phyloP scores from a whole-genome alignment of 1,140 invertebrate species.

The Megalonaias nervosa region DNA sequence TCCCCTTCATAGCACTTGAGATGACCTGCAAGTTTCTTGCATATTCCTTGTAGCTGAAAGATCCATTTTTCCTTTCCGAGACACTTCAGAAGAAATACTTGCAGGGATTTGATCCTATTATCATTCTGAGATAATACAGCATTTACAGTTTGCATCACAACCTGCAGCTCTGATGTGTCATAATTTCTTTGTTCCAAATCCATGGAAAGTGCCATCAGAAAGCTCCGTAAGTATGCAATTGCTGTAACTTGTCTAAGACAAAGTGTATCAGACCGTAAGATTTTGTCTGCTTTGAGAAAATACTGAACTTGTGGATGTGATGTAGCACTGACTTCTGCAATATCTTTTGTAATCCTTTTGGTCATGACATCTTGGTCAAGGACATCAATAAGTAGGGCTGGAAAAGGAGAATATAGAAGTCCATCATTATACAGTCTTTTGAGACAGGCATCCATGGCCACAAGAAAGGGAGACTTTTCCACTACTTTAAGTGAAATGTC shows the following conservation, averaged over 20 bases:
- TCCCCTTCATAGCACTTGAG: background rate
- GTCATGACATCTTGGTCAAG: too few relatives aligned
- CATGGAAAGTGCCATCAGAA: background rate
- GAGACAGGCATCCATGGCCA: too few relatives aligned
- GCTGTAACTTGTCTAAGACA: slow-evolving; percentile 1
- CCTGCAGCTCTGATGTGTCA: background rate
- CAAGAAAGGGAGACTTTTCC: too few relatives aligned
- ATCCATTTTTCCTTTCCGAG: background rate
- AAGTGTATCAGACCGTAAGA: background rate
- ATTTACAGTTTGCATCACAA: background rate
- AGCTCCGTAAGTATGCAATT: slow-evolving; percentile 9
- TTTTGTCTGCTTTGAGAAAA: too few relatives aligned
- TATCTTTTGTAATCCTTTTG: too few relatives aligned
- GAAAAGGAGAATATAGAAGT: too few relatives aligned
- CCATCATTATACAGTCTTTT: too few relatives aligned
- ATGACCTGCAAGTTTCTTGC: background rate
- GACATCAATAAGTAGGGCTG: too few relatives aligned
- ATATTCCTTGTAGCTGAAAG: background rate
- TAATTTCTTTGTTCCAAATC: background rate
- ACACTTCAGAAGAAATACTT: slow-evolving; percentile 11
- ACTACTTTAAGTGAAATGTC: too few relatives aligned
- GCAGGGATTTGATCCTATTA: background rate
- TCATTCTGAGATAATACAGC: slow-evolving; percentile 1
- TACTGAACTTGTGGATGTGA: too few relatives aligned
- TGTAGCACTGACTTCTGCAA: too few relatives aligned